Base-by-base conservation (phyloP, 1,140 invertebrate genomes). In the Ridgeia piscesae region DNA sequence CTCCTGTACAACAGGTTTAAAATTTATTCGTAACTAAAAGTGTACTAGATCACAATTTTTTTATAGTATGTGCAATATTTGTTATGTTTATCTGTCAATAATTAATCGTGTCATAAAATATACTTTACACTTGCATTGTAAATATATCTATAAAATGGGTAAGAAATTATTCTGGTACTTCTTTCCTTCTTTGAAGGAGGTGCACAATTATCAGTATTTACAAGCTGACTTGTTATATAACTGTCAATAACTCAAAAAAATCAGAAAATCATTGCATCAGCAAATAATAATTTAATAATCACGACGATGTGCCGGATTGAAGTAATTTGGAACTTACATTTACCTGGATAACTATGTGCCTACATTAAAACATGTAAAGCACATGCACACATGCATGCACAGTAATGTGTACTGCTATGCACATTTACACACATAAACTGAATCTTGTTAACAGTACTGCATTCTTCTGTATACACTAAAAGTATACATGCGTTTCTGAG, bases 331-430 rank as follows among this genome's bases (percentile, higher is more conserved):
- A 77, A 77, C 11, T 77, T 77, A 77, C 27, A 77, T 77, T 77
- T 77, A 77, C 58, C 58, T 77, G 58, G 58, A 77, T 77, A 77
- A 77, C 58, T 77, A 42, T 42, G 58, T 77, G 58, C 58, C 58
- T 77, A 77, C 58, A 77, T 77, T 77, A 77, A 77, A 77, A 77
- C 58, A 77, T 77, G 58, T 77, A 77, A 77, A 21, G 58, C 58
- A 31, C 58, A 77, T 6, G 58, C 58, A 77, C 17, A 31, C 58
- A 77, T 31, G 17, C 58, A 77, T 31, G 58, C 58, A 8, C 58
- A 31, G 8, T n/a, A n/a, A 77, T 77, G 42, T 42, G 42, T 42
- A 42, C 42, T 77, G 58, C 58, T 77, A 77, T 77, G 58, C 58
- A 77, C 11, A 77, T 77, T 27, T 77, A 77, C 14, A 77, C 58